Base-by-base conservation (phyloP, 2,113 vertebrate genomes). In the Laticauda laticaudata region DNA sequence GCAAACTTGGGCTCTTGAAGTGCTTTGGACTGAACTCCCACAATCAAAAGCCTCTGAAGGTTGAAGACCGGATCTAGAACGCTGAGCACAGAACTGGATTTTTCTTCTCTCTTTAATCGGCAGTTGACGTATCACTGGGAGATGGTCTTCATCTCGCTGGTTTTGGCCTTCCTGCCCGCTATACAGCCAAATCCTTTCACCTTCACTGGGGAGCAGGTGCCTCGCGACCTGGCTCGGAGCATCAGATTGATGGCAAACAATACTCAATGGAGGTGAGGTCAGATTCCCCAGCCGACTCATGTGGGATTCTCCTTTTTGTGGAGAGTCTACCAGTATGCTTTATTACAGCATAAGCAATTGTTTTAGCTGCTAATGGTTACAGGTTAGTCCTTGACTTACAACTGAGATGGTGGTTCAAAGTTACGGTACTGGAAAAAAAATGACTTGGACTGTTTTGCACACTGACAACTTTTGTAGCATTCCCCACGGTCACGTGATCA, bases 231-330 rank as follows among this genome's bases (percentile, higher is more conserved):
- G 98, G 97, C 3, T 98, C 98, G 0, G 98, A 98, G 93, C 98
- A 98, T 95, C 93, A 3, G 0, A 20, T 98, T 2, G 39, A 98
- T 64, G 93, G 95, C 4, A 87, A 94, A 45, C 94, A 87, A 54
- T 98, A 97, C 89, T 94, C 96, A 45, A 97, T 97, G 96, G 98
- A 98, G 98, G 98, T 97, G 85, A 55, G 69, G 20, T 51, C 53
- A 15, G 29, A 81, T 18, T 21, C 34, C 61, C 2, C 34, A 26
- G 4, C 8, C 18, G 3, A 51, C 18, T 26, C 24, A 86, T 2
- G 0, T n/a, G 18, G 4, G 0, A 7, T 26, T 59, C 24, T 0
- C 10, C 1, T 6, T 21, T 69, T 15, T 14, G 34, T 23, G 86
- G 2, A 34, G 8, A n/a, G 29, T 7, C 75, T 43, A 9, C 18